These are phyloP conservation scores for Drosophila glabriapex DNA, from an alignment of 2,888 invertebrate species.

Conservation along the genomic window DNA sequence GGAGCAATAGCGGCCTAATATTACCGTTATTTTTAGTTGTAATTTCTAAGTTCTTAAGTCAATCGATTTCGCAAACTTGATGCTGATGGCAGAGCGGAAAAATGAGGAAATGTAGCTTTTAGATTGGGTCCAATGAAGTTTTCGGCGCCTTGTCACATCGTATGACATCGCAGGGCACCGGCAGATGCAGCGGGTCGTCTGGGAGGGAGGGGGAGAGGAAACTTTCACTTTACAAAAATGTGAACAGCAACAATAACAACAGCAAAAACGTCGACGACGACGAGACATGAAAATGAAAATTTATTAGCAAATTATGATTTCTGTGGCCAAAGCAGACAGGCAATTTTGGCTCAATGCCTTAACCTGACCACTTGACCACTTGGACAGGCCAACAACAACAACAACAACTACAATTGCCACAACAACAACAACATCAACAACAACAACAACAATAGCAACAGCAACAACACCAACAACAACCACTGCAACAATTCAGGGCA, in stretches of 20 bases:
- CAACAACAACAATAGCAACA: constrained; percentile 20
- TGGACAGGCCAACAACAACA: constrained; percentile 25
- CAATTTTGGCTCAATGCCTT: constrained; percentile 35
- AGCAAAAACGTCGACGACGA: constrained; percentile 20
- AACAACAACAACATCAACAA: constrained; percentile 18
- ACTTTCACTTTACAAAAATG: constrained; percentile 70
- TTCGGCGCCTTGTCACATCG: constrained; percentile 32
- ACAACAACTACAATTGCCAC: constrained; percentile 8
- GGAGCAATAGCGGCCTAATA: neutral
- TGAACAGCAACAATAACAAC: constrained; percentile 31
- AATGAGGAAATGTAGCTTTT: neutral
- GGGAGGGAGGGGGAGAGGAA: constrained; percentile 16
- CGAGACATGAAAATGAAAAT: constrained; percentile 74
- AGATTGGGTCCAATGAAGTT: neutral
- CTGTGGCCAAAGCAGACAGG: constrained; percentile 55
- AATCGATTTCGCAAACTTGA: neutral
- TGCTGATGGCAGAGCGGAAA: neutral
- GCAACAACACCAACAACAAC: constrained; percentile 21
- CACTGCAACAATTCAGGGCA: constrained; percentile 66
- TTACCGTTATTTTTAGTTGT: neutral
- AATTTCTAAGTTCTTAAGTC: neutral
- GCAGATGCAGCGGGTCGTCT: neutral
- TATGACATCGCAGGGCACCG: constrained; percentile 30
- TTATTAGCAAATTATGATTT: constrained; percentile 79
- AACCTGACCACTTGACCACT: constrained; percentile 53